Evolutionary conservation across 1,140 invertebrate species (phyloP), one percentile per base, ranked within the genome.

Genomic region (Heliconius eleuchia): DNA sequence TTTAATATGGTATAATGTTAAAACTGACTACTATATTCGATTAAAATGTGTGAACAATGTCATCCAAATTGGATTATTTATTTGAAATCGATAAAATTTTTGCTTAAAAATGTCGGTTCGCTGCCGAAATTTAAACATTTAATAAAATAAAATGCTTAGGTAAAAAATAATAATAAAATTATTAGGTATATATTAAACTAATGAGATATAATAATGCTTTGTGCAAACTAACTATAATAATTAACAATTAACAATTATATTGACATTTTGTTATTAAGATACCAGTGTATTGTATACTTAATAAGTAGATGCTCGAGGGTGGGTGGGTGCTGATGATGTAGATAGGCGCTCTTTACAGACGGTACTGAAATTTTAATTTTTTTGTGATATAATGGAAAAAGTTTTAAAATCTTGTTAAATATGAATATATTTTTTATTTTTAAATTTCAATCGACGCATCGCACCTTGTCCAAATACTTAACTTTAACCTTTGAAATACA

Each of bases 401-500:
- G 23, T 42, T 34, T 52, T 19, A 60, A 74, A n/a, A 27, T 37
- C 19, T 57, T 55, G 50, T 52, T n/a, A 52, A 34, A n/a, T 74
- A 8, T 37, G 37, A 34, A 19, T 46, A 46, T 46, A 23, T 19
- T 34, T 39, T 42, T 75, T 27, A 18, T 57, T 37, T 57, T 19
- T 11, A 52, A 55, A 75, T 75, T 60, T 42, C 52, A 66, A 16
- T 55, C 60, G 23, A 66, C 55, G 55, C 30, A 66, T 75, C 66
- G 57, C 60, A 39, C 70, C 70, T 71, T 76, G 57, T 72, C 74
- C 76, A 77, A 78, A 78, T 88, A 89, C 88, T 92, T 91, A 91
- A 87, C 85, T 57, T 82, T 89, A 92, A 93, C 73, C n/a, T 84
- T 23, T 81, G 81, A 91, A 91, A 89, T 89, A 88, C 92, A 93